Percentiles rank a stretch among this genome's conserved stretches.
Evolutionary conservation across 2,888 invertebrate species (phyloP).

Genomic region (Schrankia costaestrigalis): DNA sequence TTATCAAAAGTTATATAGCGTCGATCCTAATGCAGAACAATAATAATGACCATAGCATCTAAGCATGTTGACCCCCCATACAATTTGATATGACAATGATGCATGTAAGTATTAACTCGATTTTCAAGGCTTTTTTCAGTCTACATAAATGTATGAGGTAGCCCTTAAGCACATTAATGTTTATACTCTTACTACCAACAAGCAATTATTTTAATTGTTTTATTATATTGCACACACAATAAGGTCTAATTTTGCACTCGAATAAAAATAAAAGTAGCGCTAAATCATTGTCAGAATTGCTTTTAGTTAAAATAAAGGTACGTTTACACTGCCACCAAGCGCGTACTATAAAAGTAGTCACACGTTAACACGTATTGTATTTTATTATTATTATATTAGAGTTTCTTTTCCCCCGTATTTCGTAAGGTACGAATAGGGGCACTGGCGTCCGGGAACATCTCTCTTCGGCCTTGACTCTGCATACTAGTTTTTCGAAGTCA

Average conservation of each 20-base stretch:
- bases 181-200: constrained; percentile 4
- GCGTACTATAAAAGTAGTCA: constrained; percentile 34
- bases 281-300: too few species aligned
- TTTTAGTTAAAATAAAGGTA: constrained; percentile 28
- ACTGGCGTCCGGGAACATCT: constrained; percentile 57
- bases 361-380: constrained; percentile 44
- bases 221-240: too few species aligned
- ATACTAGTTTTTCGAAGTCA: constrained; percentile 91
- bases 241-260: too few species aligned
- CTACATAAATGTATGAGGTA: constrained; percentile 9
- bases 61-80: too few species aligned
- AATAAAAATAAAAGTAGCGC: too few species aligned
- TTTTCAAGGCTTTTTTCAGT: constrained; percentile 9
- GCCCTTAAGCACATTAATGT: constrained; percentile 7
- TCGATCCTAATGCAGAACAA: too few species aligned
- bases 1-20: too few species aligned
- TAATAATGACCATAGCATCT: too few species aligned
- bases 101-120: constrained; percentile 3
- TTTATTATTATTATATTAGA: constrained; percentile 55
- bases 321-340: constrained; percentile 65
- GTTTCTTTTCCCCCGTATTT: constrained; percentile 73
- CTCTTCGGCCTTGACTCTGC: constrained; percentile 65
- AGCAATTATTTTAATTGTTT: constrained; percentile 1
- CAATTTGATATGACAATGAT: constrained; percentile 6
- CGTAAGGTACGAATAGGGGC: constrained; percentile 46